A percentile compares a stretch with the other conserved stretches of the same genome.
phyloP scores from a whole-genome alignment of 2,113 vertebrate genomes.

The Gallinago jamesoni region DNA sequence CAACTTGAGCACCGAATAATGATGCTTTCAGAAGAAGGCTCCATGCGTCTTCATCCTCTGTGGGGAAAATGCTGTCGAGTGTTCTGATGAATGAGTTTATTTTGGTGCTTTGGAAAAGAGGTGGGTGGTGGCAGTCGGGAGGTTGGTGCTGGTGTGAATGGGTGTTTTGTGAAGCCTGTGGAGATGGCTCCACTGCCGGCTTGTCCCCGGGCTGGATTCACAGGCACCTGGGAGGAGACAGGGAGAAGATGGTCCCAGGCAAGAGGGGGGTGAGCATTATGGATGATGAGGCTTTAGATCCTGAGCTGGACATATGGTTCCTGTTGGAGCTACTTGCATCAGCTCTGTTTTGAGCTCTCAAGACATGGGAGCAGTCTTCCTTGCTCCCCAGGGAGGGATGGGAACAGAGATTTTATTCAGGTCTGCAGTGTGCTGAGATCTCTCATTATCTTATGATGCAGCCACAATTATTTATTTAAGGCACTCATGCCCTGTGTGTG shows the following conservation, averaged over 20 bases:
- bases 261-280: not conserved
- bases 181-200: not conserved
- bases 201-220: rapidly evolving
- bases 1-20: not conserved
- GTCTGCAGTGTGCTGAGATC: not conserved
- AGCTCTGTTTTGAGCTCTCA: not conserved
- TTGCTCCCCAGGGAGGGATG: not conserved
- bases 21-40: constrained; percentile 23
- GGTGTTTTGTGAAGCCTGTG: not conserved
- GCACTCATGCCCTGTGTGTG: rapidly evolving
- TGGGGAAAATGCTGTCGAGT: not conserved
- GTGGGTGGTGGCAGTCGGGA: not conserved
- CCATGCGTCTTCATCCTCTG: not conserved
- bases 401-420: not conserved
- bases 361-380: not conserved
- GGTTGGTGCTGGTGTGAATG: constrained; percentile 5
- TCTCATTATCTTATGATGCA: rapidly evolving
- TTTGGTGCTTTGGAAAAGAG: constrained; percentile 4
- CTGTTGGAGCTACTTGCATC: not conserved
- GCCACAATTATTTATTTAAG: not conserved
- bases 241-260: not conserved
- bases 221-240: not conserved
- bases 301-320: rapidly evolving
- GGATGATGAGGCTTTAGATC: not conserved
- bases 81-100: constrained; percentile 19